Evolutionary conservation across 2,797 vertebrate species (phyloP).

Genomic region (Chaenodraco wilsoni): DNA sequence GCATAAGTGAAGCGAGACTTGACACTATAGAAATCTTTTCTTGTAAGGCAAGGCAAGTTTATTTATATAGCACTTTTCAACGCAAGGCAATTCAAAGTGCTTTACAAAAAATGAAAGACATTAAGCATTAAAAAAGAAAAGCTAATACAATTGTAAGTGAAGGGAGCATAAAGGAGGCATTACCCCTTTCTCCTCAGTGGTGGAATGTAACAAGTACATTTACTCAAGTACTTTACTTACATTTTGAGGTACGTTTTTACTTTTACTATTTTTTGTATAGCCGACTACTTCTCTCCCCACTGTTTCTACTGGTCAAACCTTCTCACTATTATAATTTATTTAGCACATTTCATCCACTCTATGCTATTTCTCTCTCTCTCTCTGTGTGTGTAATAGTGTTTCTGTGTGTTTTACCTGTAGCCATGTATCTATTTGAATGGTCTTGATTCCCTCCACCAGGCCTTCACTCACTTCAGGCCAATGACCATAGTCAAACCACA

Average conservation of each 20-base stretch:
- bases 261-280: neutral
- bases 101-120: too few relatives aligned
- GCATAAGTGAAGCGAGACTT: neutral
- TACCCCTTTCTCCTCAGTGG: too few relatives aligned
- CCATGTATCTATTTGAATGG: constrained; percentile 99
- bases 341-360: too few relatives aligned
- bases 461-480: constrained; percentile 99
- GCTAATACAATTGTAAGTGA: neutral
- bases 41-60: neutral
- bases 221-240: too few relatives aligned
- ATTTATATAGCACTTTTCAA: too few relatives aligned
- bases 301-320: too few relatives aligned
- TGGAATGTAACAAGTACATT: too few relatives aligned
- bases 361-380: too few relatives aligned
- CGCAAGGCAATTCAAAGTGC: too few relatives aligned
- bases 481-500: constrained; percentile 99
- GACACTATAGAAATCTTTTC: neutral
- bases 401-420: constrained; percentile 86
- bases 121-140: too few relatives aligned
- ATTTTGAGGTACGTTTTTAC: neutral
- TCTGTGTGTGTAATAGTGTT: neutral
- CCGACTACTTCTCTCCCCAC: too few relatives aligned
- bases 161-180: neutral
- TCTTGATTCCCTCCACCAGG: constrained; percentile 97
- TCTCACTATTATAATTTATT: too few relatives aligned